phyloP scores from a whole-genome alignment of 2,797 vertebrate species.

The Sphenodon punctatus region DNA sequence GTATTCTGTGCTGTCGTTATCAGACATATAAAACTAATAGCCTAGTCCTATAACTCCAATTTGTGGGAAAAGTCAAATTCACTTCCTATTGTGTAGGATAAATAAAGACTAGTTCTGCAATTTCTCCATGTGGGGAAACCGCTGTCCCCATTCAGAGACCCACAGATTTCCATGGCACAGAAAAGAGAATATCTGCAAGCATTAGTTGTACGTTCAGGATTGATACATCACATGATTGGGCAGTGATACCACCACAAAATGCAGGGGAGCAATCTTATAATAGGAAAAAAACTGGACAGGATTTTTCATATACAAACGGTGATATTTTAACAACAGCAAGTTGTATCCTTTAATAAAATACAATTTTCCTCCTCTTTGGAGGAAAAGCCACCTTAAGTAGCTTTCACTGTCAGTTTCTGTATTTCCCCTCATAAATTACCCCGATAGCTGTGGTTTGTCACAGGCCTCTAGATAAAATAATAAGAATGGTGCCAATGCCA shows the following conservation, averaged over 20 bases:
- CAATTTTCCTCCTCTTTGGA: too few species aligned
- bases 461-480: not conserved
- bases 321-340: not conserved
- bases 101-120: too few species aligned
- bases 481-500: not conserved
- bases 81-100: too few species aligned
- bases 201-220: not conserved
- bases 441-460: not conserved
- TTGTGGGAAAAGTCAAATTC: too few species aligned
- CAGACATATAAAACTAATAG: not conserved
- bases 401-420: fast-evolving
- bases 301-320: too few species aligned
- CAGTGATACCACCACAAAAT: not conserved
- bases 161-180: too few species aligned
- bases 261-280: not conserved
- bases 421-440: too few species aligned
- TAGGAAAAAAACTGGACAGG: not conserved
- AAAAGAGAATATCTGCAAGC: not conserved
- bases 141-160: too few species aligned
- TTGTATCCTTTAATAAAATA: not conserved
- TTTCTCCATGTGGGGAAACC: too few species aligned
- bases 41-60: not conserved
- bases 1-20: not conserved
- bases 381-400: not conserved
- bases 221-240: not conserved